phyloP scores from a whole-genome alignment of 2,888 invertebrate species.

The Germaria angustata region DNA sequence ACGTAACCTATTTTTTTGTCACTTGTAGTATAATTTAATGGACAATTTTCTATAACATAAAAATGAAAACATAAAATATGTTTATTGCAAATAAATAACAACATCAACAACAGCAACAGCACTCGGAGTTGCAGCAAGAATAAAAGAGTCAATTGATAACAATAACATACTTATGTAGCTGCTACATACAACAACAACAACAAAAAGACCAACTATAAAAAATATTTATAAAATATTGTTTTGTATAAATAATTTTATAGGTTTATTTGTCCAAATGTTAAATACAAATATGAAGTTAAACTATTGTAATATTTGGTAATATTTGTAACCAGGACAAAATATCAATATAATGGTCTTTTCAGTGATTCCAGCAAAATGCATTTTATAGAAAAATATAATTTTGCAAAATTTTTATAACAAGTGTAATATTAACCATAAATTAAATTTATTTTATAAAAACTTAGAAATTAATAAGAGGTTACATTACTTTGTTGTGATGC shows the following conservation, averaged over 20 bases:
- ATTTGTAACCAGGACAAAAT: background rate
- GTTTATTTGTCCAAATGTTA: conserved; percentile 8
- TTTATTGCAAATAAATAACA: conserved; percentile 48
- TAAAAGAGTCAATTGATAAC: conserved; percentile 41
- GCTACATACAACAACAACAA: conserved; percentile 4
- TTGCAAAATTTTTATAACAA: background rate
- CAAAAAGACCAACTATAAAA: background rate
- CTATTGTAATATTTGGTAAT: background rate
- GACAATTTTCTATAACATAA: conserved; percentile 34
- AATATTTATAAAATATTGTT: background rate
- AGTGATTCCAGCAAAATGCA: background rate
- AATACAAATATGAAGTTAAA: conserved; percentile 4
- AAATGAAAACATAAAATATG: conserved; percentile 55
- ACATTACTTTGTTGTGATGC: too few species aligned
- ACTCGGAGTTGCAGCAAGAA: conserved; percentile 1
- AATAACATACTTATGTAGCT: conserved; percentile 24
- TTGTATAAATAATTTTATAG: conserved; percentile 20
- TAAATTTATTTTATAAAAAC: too few species aligned
- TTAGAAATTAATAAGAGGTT: too few species aligned
- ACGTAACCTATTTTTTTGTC: too few species aligned
- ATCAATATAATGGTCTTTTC: background rate
- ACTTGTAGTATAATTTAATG: conserved; percentile 21
- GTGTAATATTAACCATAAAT: too few species aligned
- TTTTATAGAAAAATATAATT: background rate
- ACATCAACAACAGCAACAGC: background rate